phyloP scores from a whole-genome alignment of 2,888 invertebrate species.

The Agrochola macilenta region DNA sequence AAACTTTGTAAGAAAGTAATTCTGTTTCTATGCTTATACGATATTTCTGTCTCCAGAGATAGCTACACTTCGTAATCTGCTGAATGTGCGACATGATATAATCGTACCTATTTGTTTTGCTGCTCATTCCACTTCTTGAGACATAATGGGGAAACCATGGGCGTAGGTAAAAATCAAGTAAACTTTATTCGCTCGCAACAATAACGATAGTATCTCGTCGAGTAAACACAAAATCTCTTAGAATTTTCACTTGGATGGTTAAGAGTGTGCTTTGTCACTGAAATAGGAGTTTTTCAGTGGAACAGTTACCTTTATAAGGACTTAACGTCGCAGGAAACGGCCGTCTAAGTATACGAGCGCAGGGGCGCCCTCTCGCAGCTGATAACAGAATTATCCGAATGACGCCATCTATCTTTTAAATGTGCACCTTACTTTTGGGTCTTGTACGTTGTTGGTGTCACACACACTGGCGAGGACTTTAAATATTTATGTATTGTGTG shows the following conservation, averaged over 20 bases:
- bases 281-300: conserved; percentile 87
- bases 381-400: conserved; percentile 93
- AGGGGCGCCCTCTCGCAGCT: conserved; percentile 88
- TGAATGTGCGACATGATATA: conserved; percentile 80
- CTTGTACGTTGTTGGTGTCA: conserved; percentile 72
- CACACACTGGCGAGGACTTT: conserved; percentile 58
- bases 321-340: conserved; percentile 88
- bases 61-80: conserved; percentile 83
- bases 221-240: conserved; percentile 80
- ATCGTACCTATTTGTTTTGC: conserved; percentile 81
- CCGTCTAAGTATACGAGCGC: conserved; percentile 87
- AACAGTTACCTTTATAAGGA: conserved; percentile 89
- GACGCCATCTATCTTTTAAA: conserved; percentile 92
- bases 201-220: conserved; percentile 73
- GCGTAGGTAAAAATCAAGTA: conserved; percentile 72
- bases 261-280: conserved; percentile 85
- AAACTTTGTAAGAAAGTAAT: conserved; percentile 88
- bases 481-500: conserved; percentile 66
- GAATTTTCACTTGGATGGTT: conserved; percentile 84
- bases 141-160: conserved; percentile 76
- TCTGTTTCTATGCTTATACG: conserved; percentile 84
- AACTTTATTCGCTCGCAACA: conserved; percentile 73
- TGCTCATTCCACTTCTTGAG: conserved; percentile 72
- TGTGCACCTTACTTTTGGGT: conserved; percentile 89
- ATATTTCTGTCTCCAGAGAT: conserved; percentile 84